A percentile compares a stretch with the other conserved stretches of the same genome.
phyloP scores from a whole-genome alignment of 92 coral and sea anemone genomes.

The Parazoanthus darwini region DNA sequence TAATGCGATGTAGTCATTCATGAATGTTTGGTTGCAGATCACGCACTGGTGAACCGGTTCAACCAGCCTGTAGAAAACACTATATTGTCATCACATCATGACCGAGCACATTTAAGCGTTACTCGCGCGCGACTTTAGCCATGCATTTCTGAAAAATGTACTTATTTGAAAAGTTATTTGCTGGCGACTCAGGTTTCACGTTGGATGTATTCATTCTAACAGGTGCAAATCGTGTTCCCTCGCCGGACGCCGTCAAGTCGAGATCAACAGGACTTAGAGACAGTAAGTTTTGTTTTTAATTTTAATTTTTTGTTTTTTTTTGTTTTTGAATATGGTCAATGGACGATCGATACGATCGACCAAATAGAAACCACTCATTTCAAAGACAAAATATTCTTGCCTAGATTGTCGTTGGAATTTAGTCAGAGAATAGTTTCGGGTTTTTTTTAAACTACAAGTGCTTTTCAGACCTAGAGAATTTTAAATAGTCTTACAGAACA shows the following conservation, averaged over 20 bases:
- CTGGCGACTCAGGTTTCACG: not conserved
- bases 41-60: not conserved
- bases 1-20: not conserved
- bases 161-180: not conserved
- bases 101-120: slow-evolving; percentile 4
- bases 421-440: not conserved
- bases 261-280: slow-evolving; percentile 1
- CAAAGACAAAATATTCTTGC: too few species aligned
- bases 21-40: not conserved
- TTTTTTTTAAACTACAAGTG: too few species aligned
- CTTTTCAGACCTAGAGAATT: too few species aligned
- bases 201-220: not conserved
- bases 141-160: not conserved
- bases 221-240: slow-evolving; percentile 37
- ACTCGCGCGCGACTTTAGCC: not conserved
- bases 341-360: too few species aligned
- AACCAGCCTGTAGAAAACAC: not conserved
- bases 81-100: not conserved
- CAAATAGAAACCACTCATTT: too few species aligned
- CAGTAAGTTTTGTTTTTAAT: not conserved
- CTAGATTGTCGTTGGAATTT: too few species aligned
- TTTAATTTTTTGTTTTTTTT: not conserved
- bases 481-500: too few species aligned
- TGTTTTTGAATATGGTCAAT: too few species aligned
- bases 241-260: slow-evolving; percentile 38